Percentiles rank a stretch among this genome's conserved stretches.
phyloP scores from a whole-genome alignment of 2,888 invertebrate genomes.

The Phorcus lineatus region DNA sequence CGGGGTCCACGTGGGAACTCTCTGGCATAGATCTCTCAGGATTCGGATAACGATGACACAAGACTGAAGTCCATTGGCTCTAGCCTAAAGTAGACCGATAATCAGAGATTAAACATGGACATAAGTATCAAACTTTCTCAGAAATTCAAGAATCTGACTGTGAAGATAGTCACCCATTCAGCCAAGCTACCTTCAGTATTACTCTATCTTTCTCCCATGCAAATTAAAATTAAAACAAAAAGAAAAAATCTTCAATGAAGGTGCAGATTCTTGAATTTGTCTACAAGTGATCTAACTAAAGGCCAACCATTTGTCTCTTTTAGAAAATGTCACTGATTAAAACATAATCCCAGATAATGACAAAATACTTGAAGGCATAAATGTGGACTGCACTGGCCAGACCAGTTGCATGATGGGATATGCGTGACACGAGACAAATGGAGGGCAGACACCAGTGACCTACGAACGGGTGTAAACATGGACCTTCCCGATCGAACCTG shows the following conservation, averaged over 20 bases:
- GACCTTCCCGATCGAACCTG: slow-evolving; percentile 33
- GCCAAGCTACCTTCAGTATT: background rate
- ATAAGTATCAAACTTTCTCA: background rate
- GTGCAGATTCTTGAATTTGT: slow-evolving; percentile 21
- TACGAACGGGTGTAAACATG: background rate
- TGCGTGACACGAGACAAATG: slow-evolving; percentile 14
- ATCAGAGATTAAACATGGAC: slow-evolving; percentile 6
- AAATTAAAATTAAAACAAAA: background rate
- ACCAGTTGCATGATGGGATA: background rate
- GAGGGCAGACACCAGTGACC: background rate
- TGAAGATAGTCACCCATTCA: background rate
- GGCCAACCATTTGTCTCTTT: slow-evolving; percentile 16
- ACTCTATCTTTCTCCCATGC: background rate
- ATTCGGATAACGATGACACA: slow-evolving; percentile 97
- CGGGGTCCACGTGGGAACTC: slow-evolving; percentile 95
- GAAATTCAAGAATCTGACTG: slow-evolving; percentile 31
- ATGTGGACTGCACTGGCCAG: background rate
- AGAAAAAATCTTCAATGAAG: background rate
- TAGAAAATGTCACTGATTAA: background rate
- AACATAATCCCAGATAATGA: background rate
- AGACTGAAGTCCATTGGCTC: slow-evolving; percentile 94
- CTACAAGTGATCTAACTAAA: background rate
- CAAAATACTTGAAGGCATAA: background rate
- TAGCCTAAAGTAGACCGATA: slow-evolving; percentile 83
- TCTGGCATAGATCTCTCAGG: slow-evolving; percentile 94